These are phyloP conservation scores for Ectropis crepuscularia DNA, from an alignment of 2,888 invertebrate species.

Conservation along the genomic window DNA sequence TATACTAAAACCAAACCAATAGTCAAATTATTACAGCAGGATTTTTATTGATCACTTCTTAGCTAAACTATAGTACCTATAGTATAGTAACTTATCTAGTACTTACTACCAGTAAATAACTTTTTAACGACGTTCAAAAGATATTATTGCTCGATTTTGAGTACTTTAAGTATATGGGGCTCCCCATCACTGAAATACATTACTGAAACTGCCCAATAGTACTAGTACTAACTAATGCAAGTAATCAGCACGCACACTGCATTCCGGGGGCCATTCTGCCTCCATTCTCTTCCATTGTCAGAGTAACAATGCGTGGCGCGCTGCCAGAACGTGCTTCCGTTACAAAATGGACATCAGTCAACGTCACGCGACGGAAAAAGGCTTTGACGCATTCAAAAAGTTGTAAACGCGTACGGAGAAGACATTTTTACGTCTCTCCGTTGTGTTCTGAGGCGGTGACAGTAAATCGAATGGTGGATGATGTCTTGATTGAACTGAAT, in stretches of 20 bases:
- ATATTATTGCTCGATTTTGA: too few relatives aligned
- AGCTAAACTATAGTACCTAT: too few relatives aligned
- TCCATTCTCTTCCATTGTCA: constrained; percentile 25
- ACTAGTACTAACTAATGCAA: constrained; percentile 28
- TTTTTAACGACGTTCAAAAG: too few relatives aligned
- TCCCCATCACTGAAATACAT: too few relatives aligned
- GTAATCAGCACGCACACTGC: constrained; percentile 30
- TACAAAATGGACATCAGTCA: constrained; percentile 46
- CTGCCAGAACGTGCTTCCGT: constrained; percentile 40
- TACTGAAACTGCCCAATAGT: constrained; percentile 11
- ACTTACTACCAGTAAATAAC: too few relatives aligned
- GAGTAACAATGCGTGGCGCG: constrained; percentile 39
- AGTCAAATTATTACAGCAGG: too few relatives aligned
- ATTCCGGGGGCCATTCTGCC: constrained; percentile 27
- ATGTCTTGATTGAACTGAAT: constrained; percentile 8
- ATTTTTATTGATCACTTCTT: too few relatives aligned
- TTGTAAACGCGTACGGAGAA: constrained; percentile 35
- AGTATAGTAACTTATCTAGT: too few relatives aligned
- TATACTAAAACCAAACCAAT: too few relatives aligned
- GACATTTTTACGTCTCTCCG: constrained; percentile 31
- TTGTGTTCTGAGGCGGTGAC: constrained; percentile 25
- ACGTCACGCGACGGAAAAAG: constrained; percentile 40
- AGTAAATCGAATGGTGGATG: constrained; percentile 3
- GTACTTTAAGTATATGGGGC: not conserved
- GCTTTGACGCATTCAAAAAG: constrained; percentile 35